Evolutionary conservation across 2,113 vertebrate genomes (phyloP).

Genomic region (Henicopernis longicauda): DNA sequence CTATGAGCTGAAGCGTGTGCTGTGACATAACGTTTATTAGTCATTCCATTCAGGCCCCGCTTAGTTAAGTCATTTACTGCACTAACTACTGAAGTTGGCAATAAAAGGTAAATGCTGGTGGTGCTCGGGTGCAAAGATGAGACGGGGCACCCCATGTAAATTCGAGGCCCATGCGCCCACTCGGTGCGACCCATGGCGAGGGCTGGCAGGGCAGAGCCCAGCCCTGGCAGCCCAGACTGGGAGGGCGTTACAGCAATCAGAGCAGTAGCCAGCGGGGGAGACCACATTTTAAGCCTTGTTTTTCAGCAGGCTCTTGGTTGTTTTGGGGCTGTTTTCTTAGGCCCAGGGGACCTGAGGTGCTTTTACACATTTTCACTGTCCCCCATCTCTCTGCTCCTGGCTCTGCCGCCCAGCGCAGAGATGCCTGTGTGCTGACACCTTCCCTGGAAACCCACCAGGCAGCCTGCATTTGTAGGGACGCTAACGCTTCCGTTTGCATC

Average conservation of each 20-base stretch:
- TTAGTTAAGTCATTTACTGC: constrained; percentile 58
- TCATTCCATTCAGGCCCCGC: constrained; percentile 72
- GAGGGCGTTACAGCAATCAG: rapidly evolving
- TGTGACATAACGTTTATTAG: constrained; percentile 74
- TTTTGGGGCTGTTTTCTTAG: not conserved
- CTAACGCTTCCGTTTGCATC: rapidly evolving
- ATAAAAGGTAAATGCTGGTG: constrained; percentile 46
- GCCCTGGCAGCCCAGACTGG: not conserved
- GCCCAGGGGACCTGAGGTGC: not conserved
- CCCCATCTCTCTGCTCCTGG: not conserved
- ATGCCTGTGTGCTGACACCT: not conserved
- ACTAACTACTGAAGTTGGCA: constrained; percentile 57
- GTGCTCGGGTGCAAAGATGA: not conserved
- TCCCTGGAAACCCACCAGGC: not conserved
- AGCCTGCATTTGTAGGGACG: not conserved
- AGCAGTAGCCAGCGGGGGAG: not conserved
- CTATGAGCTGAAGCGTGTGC: constrained; percentile 82
- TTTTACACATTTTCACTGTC: not conserved
- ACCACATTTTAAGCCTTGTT: not conserved
- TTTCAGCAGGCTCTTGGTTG: not conserved
- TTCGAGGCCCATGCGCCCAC: rapidly evolving
- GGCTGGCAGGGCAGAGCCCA: not conserved
- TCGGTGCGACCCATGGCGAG: rapidly evolving
- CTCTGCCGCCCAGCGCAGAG: not conserved
- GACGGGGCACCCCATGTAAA: not conserved